A percentile compares a stretch with the other conserved stretches of the same genome.
These are phyloP conservation scores for Hydractinia echinata DNA, from an alignment of 30 jellyfish, hydroid and myxozoan species.

Conservation along the genomic window DNA sequence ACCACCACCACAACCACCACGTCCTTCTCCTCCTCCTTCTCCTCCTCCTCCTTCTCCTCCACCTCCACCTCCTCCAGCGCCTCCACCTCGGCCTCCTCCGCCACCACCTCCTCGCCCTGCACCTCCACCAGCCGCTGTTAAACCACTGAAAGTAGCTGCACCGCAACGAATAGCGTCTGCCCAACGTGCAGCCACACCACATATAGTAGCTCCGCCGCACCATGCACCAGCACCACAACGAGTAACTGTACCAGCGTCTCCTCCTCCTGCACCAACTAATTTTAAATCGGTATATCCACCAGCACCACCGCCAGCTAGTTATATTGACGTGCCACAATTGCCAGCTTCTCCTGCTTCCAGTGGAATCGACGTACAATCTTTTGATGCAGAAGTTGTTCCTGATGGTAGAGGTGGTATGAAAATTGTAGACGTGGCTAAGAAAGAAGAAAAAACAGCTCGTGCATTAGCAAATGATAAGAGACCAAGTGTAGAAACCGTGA, in stretches of 20 bases:
- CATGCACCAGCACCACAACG: neutral
- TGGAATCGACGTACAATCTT: conserved; percentile 49
- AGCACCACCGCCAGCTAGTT: neutral
- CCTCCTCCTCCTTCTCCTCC: conserved; percentile 4
- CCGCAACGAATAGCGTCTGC: neutral
- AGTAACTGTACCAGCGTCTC: conserved; percentile 18
- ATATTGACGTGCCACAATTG: neutral
- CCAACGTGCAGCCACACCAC: conserved; percentile 12
- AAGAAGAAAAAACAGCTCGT: conserved; percentile 18
- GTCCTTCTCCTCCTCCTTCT: neutral
- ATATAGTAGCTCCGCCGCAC: neutral
- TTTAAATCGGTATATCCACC: neutral
- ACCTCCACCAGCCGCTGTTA: conserved; percentile 25
- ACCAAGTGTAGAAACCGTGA: conserved; percentile 32
- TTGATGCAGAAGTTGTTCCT: conserved; percentile 60
- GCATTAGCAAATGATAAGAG: neutral
- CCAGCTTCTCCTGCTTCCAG: neutral
- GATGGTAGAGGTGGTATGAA: conserved; percentile 71
- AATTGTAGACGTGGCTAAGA: conserved; percentile 22
- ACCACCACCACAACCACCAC: neutral
- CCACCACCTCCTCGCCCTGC: neutral
- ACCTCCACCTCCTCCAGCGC: conserved; percentile 7
- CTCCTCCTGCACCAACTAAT: conserved; percentile 8
- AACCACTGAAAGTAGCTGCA: neutral
- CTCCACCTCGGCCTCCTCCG: conserved; percentile 11